Percentiles rank a stretch among this genome's conserved stretches.
These are phyloP conservation scores for Malachius bipustulatus DNA, from an alignment of 2,888 invertebrate genomes.

Conservation along the genomic window DNA sequence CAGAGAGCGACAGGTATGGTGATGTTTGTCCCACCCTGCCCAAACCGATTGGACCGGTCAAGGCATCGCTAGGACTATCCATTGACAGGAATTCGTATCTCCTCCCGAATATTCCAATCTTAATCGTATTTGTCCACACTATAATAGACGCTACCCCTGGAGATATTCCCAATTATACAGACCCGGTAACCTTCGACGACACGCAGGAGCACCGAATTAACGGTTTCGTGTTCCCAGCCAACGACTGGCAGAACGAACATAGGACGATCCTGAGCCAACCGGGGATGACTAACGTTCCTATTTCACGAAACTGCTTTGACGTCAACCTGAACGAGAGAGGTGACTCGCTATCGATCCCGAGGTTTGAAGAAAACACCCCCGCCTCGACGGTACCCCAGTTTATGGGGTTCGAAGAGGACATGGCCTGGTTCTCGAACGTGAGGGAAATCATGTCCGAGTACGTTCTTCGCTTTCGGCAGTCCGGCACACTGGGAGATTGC, in stretches of 20 bases:
- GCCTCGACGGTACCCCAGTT: not conserved
- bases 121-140: not conserved
- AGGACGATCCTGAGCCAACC: constrained; percentile 2
- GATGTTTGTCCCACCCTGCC: not conserved
- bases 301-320: not conserved
- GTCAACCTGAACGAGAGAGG: not conserved
- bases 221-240: not conserved
- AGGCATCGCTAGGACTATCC: not conserved
- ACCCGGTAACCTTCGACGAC: constrained; percentile 1
- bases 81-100: not conserved
- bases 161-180: not conserved
- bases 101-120: not conserved
- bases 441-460: not conserved
- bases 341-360: not conserved
- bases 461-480: not conserved
- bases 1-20: not conserved
- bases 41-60: not conserved
- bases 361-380: not conserved
- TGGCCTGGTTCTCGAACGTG: not conserved
- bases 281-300: not conserved
- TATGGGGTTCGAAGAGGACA: not conserved
- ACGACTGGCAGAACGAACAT: not conserved
- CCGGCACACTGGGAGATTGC: no score
- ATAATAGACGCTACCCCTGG: not conserved
- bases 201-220: not conserved